phyloP scores from a whole-genome alignment of 1,140 invertebrate genomes.

The Teleogryllus occipitalis region DNA sequence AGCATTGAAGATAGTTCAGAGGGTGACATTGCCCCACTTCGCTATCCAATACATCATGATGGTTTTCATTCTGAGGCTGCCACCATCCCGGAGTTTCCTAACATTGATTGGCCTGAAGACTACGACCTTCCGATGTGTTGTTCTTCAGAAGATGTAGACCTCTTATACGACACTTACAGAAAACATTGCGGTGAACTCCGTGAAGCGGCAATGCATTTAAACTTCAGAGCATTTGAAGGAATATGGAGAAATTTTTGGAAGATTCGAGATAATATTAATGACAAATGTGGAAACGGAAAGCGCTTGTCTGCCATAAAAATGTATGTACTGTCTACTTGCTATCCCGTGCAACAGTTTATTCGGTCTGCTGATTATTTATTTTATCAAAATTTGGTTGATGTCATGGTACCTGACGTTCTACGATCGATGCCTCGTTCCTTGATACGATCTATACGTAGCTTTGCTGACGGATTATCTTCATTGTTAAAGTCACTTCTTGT shows the following conservation, averaged over 20 bases:
- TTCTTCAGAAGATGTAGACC: conserved; percentile 68
- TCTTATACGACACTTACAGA: conserved; percentile 72
- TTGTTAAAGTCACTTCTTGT: background rate
- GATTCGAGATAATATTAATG: background rate
- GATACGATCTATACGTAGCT: background rate
- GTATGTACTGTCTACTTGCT: background rate
- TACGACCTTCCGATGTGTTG: conserved; percentile 63
- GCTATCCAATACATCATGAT: conserved; percentile 44
- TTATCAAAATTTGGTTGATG: background rate
- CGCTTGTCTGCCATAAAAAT: background rate
- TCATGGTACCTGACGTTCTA: background rate
- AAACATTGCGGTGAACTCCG: conserved; percentile 70
- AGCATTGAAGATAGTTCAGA: conserved; percentile 15
- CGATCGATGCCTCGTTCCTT: background rate
- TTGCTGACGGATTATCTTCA: background rate
- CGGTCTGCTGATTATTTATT: background rate
- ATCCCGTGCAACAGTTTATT: background rate
- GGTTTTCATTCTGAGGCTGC: conserved; percentile 70
- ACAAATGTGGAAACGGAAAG: background rate
- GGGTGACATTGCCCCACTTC: conserved; percentile 11
- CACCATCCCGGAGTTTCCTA: conserved; percentile 73
- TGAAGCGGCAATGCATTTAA: background rate
- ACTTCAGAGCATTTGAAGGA: background rate
- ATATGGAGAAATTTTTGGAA: background rate
- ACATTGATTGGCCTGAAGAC: conserved; percentile 56